phyloP scores from a whole-genome alignment of 2,888 invertebrate genomes.

The Aromia moschata region DNA sequence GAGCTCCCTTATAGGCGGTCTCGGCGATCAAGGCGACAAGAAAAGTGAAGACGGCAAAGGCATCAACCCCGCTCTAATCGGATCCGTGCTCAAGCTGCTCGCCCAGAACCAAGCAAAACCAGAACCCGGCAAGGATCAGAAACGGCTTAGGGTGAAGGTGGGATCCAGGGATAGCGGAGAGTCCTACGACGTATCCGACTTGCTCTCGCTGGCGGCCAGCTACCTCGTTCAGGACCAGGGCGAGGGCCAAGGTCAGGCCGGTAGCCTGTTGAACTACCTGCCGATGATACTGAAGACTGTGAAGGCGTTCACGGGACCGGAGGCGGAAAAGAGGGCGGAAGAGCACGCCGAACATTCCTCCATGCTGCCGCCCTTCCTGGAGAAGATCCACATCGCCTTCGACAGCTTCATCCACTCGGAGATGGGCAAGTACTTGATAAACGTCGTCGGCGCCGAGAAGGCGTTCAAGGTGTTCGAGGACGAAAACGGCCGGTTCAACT shows the following conservation, averaged over 20 bases:
- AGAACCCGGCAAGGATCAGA: constrained; percentile 8
- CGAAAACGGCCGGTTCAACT: constrained; percentile 75
- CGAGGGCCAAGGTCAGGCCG: constrained; percentile 4
- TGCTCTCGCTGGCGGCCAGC: constrained; percentile 30
- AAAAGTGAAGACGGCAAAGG: no score
- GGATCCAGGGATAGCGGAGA: background rate
- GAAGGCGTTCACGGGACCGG: constrained; percentile 68
- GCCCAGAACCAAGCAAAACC: constrained; percentile 46
- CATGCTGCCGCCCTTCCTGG: constrained; percentile 76
- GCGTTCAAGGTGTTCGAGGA: constrained; percentile 75
- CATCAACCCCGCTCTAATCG: constrained; percentile 69
- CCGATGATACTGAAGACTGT: constrained; percentile 76
- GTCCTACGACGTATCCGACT: constrained; percentile 29
- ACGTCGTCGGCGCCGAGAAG: constrained; percentile 76
- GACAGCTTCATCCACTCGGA: constrained; percentile 83
- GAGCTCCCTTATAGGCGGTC: constrained; percentile 31
- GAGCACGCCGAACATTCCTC: constrained; percentile 76
- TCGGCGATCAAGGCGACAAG: constrained; percentile 25
- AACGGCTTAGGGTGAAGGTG: background rate
- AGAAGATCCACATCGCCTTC: constrained; percentile 77
- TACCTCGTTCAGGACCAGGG: background rate
- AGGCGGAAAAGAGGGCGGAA: constrained; percentile 69
- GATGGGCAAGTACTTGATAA: constrained; percentile 77
- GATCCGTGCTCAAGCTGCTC: constrained; percentile 68
- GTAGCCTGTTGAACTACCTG: constrained; percentile 65